A percentile compares a stretch with the other conserved stretches of the same genome.
Conservation (phyloP, 2,113 vertebrate genomes). For the Lepisosteus oculatus region DNA sequence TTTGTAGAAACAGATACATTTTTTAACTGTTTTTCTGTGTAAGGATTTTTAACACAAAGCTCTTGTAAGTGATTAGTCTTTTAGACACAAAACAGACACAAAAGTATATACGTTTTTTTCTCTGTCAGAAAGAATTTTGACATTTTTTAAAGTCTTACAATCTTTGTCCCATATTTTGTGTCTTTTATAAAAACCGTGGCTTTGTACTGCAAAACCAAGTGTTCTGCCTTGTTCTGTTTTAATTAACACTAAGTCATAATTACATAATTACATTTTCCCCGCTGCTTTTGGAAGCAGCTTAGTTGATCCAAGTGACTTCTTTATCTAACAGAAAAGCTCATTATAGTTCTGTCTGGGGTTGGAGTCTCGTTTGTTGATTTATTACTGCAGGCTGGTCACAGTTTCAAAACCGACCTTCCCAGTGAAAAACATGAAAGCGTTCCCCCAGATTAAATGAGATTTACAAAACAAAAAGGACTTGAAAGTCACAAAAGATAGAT, state of each 20-base stretch:
- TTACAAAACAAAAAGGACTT: constrained; percentile 26
- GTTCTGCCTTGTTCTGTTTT: not conserved
- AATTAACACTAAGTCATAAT: not conserved
- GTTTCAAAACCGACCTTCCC: constrained; percentile 35
- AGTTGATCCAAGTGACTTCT: not conserved
- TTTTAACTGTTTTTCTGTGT: too few species aligned
- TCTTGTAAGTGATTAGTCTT: too few species aligned
- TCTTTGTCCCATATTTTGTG: too few species aligned
- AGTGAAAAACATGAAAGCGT: constrained; percentile 28
- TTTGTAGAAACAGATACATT: too few species aligned
- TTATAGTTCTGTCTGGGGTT: constrained; percentile 8
- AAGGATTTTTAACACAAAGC: too few species aligned
- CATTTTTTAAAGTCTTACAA: too few species aligned
- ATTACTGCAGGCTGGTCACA: constrained; percentile 13
- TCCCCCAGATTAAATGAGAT: constrained; percentile 28
- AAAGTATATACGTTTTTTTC: too few species aligned
- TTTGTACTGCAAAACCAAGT: not conserved
- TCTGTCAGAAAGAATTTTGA: too few species aligned
- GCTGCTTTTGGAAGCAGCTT: not conserved
- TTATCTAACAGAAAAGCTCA: constrained; percentile 8
- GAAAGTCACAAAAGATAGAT: constrained; percentile 27
- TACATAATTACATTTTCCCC: not conserved
- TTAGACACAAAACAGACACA: too few species aligned
- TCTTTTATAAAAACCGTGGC: too few species aligned
- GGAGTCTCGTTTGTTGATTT: constrained; percentile 11